These are phyloP conservation scores for Petrophora chlorosata DNA, from an alignment of 2,888 invertebrate genomes.

Conservation along the genomic window DNA sequence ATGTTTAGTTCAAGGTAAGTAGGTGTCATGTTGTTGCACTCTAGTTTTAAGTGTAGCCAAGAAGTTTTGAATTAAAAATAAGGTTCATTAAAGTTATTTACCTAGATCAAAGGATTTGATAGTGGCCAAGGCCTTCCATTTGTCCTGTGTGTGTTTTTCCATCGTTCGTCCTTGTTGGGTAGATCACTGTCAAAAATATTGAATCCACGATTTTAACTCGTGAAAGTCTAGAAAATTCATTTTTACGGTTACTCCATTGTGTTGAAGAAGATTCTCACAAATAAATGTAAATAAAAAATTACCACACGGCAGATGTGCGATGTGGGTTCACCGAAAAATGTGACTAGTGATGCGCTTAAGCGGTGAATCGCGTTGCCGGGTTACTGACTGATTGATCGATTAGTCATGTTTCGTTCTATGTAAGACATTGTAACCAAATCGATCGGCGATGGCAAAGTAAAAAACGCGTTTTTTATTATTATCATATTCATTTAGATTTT, in stretches of 20 bases:
- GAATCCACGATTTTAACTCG: constrained; percentile 61
- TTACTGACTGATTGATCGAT: too few species aligned
- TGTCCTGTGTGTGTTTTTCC: constrained; percentile 63
- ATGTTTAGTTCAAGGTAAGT: too few species aligned
- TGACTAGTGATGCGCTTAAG: too few species aligned
- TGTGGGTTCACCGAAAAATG: too few species aligned
- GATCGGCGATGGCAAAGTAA: too few species aligned
- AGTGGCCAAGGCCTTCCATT: constrained; percentile 75
- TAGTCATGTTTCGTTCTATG: too few species aligned
- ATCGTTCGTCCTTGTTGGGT: constrained; percentile 43
- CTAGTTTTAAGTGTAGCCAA: too few species aligned
- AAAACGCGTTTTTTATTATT: too few species aligned
- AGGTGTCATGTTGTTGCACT: too few species aligned
- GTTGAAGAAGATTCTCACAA: constrained; percentile 4
- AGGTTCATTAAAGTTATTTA: constrained; percentile 36
- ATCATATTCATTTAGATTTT: too few species aligned
- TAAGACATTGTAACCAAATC: too few species aligned
- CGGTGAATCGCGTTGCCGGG: too few species aligned
- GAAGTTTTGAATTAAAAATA: background rate
- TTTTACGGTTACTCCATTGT: constrained; percentile 45
- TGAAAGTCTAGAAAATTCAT: constrained; percentile 55
- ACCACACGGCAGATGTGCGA: constrained; percentile 2
- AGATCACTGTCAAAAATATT: constrained; percentile 43
- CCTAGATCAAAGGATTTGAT: constrained; percentile 77
- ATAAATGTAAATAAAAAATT: constrained; percentile 11